Evolutionary conservation across 2,888 invertebrate genomes (phyloP).

Genomic region (Panopea generosa): DNA sequence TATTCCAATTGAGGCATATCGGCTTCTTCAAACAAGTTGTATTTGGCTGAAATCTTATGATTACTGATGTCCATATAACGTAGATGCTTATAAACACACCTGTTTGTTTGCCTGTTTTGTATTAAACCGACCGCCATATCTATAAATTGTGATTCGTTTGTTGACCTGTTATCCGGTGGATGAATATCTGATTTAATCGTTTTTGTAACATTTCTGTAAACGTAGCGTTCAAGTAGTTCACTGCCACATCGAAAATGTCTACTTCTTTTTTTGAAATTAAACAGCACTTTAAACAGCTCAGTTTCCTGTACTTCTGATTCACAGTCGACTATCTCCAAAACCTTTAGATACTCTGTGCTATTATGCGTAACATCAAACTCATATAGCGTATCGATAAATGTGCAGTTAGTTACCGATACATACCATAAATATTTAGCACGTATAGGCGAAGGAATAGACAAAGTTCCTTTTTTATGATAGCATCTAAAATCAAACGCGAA

Average conservation of each 20-base stretch:
- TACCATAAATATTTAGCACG: slow-evolving; percentile 53
- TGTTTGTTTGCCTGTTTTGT: slow-evolving; percentile 32
- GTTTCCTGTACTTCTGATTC: slow-evolving; percentile 15
- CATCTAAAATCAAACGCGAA: slow-evolving; percentile 50
- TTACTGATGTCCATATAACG: slow-evolving; percentile 53
- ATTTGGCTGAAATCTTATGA: slow-evolving; percentile 19
- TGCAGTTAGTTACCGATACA: slow-evolving; percentile 48
- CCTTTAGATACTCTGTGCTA: slow-evolving; percentile 26
- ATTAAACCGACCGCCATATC: slow-evolving; percentile 29
- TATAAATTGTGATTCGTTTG: slow-evolving; percentile 24
- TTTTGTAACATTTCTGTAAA: slow-evolving; percentile 43
- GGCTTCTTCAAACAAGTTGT: slow-evolving; percentile 44
- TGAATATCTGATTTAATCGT: slow-evolving; percentile 4
- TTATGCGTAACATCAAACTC: slow-evolving; percentile 43
- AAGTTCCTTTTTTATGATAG: slow-evolving; percentile 4
- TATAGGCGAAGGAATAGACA: slow-evolving; percentile 58
- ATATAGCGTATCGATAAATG: slow-evolving; percentile 25
- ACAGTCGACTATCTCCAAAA: slow-evolving; percentile 38
- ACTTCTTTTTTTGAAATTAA: slow-evolving; percentile 33
- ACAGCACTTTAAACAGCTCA: slow-evolving; percentile 18
- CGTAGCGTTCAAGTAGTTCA: slow-evolving; percentile 26
- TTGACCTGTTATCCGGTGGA: no score
- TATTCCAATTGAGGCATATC: slow-evolving; percentile 37
- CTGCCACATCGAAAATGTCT: slow-evolving; percentile 53
- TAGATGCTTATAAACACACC: slow-evolving; percentile 31